A percentile compares a stretch with the other conserved stretches of the same genome.
Conservation (phyloP, 2,113 vertebrate genomes). For the Silurus glanis region DNA sequence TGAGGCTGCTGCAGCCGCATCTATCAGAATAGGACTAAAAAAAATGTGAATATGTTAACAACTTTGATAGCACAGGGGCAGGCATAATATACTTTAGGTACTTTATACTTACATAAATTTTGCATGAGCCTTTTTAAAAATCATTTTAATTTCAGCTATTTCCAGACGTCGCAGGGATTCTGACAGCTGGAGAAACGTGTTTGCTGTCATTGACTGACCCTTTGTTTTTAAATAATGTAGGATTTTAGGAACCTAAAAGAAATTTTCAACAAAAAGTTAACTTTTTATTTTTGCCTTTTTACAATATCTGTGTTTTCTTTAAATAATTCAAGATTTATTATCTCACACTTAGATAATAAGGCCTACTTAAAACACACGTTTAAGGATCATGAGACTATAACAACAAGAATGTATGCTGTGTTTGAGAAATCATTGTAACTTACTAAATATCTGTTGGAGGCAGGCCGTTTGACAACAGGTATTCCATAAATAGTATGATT, state of each 20-base stretch:
- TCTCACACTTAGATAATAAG: not conserved
- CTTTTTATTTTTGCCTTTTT: not conserved
- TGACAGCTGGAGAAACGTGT: slow-evolving; percentile 28
- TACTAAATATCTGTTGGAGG: slow-evolving; percentile 17
- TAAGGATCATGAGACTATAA: not conserved
- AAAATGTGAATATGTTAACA: not conserved
- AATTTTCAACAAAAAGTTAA: slow-evolving; percentile 1
- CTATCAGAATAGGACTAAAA: slow-evolving; percentile 24
- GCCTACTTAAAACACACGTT: not conserved
- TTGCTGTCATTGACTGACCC: slow-evolving; percentile 1
- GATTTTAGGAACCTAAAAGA: slow-evolving; percentile 24
- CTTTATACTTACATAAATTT: slow-evolving; percentile 28
- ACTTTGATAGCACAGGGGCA: not conserved
- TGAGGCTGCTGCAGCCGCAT: slow-evolving; percentile 28
- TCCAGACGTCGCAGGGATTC: slow-evolving; percentile 14
- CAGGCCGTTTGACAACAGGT: not conserved
- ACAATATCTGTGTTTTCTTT: not conserved
- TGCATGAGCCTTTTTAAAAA: slow-evolving; percentile 12
- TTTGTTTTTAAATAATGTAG: slow-evolving; percentile 23
- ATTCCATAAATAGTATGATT: slow-evolving; percentile 30
- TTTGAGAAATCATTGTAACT: not conserved
- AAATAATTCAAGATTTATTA: not conserved
- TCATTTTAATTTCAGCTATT: not conserved
- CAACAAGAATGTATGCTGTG: not conserved
- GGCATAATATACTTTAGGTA: not conserved